Conservation (phyloP, 1,140 invertebrate species). For the Diprion similis region DNA sequence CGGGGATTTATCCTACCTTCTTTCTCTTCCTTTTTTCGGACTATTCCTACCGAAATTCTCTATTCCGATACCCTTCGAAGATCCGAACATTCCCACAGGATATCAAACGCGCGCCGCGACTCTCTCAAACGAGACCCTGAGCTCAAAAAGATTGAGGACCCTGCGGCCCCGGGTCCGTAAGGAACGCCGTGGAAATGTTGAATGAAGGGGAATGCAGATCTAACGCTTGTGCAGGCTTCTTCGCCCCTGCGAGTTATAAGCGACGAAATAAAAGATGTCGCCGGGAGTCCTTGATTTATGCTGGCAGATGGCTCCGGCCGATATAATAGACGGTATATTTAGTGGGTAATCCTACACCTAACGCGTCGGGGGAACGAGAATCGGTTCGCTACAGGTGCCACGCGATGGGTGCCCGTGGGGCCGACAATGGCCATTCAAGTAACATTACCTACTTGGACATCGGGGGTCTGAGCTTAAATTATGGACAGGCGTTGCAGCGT, state of each 20-base stretch:
- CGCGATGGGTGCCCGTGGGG: not conserved
- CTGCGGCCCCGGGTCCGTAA: not conserved
- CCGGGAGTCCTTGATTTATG: conserved; percentile 1
- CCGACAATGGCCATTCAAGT: not conserved
- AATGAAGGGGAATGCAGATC: conserved; percentile 3
- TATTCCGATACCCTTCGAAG: not conserved
- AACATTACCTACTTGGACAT: not conserved
- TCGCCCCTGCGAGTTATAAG: conserved; percentile 4
- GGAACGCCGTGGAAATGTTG: conserved; percentile 4
- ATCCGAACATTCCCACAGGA: not conserved
- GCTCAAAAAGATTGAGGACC: conserved; percentile 7
- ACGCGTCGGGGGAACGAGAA: not conserved
- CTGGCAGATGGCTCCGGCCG: not conserved
- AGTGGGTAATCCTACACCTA: not conserved
- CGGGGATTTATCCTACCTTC: not conserved
- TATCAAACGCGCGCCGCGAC: conserved; percentile 3
- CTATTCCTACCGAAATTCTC: not conserved
- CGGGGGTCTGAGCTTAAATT: no score
- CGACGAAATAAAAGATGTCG: conserved; percentile 5
- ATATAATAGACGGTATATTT: conserved; percentile 8
- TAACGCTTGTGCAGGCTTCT: not conserved
- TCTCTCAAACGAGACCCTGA: not conserved
- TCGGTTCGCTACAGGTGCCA: not conserved
- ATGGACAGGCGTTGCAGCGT: no score
- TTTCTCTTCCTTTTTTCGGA: not conserved